Base-by-base conservation (phyloP, 2,888 invertebrate genomes). In the Rhaphigaster nebulosa region DNA sequence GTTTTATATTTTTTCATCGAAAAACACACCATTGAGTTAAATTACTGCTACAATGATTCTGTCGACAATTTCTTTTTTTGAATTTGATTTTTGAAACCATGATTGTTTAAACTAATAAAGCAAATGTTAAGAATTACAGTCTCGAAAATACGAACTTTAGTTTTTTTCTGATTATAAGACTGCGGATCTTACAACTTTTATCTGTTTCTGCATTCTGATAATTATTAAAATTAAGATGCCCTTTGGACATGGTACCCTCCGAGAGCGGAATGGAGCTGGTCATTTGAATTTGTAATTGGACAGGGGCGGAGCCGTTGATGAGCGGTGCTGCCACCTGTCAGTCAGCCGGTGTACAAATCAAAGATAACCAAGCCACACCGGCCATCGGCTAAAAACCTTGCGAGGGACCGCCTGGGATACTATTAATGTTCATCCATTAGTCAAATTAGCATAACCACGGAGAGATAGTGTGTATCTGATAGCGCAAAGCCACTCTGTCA, bases 231-330 rank as follows among this genome's bases (percentile, higher is more conserved):
- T 29, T 15, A 65, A 18, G 29, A 65, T 15, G 65, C 29, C 2
- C 29, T 29, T 65, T 15, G 15, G 23, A 29, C 23, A 29, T 29
- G 18, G 65, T 0, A n/a, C 12, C 60, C n/a, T 60, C 12, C 13
- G 1, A 60, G 29, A 65, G 65, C 29, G 65, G 15, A 65, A 65
- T 29, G 65, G 18, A 65, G 65, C 29, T 0, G 65, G 65, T 65
- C 65, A 65, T 65, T 65, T 65, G 65, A 65, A 65, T 65, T 65
- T 65, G 65, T 65, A 65, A 65, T 65, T 65, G 65, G 65, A 65
- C 29, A 1, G 23, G 56, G 26, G 6, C 23, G 56, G 56, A 52
- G 45, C 45, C 45, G 52, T 52, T 52, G 60, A 29, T 65, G 29
- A 29, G 4, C 15, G 65, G 65, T 65, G 65, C 65, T 65, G 65